A percentile compares a stretch with the other conserved stretches of the same genome.
Evolutionary conservation across 2,797 vertebrate genomes (phyloP).

Genomic region (Eulemur albifrons): DNA sequence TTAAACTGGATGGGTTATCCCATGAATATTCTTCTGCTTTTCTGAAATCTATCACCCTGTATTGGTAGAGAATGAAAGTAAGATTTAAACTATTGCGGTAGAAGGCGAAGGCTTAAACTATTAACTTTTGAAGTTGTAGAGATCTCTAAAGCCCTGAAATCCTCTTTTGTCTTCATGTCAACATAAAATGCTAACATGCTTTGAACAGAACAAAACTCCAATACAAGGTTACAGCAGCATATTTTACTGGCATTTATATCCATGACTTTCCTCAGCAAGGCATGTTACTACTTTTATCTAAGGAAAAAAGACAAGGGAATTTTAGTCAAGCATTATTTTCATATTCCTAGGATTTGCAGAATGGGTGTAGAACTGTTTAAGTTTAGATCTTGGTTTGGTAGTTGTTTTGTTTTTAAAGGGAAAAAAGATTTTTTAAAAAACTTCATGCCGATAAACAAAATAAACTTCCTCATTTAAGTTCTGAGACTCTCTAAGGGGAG

Average conservation of each 20-base stretch:
- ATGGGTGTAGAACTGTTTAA: constrained; percentile 86
- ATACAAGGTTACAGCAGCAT: constrained; percentile 84
- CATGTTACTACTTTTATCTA: constrained; percentile 88
- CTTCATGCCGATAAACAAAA: not conserved
- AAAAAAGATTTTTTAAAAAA: not conserved
- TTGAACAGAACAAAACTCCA: not conserved
- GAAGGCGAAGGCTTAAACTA: not conserved
- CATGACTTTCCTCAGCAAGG: constrained; percentile 90
- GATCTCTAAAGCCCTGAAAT: not conserved
- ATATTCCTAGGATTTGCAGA: constrained; percentile 86
- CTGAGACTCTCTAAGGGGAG: not conserved
- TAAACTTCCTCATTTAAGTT: not conserved
- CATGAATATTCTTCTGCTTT: not conserved
- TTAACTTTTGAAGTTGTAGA: not conserved
- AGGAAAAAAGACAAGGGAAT: constrained; percentile 89
- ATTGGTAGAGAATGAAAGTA: not conserved
- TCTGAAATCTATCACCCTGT: not conserved
- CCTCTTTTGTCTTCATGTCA: not conserved
- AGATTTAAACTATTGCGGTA: not conserved
- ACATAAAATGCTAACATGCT: constrained; percentile 17
- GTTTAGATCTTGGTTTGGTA: constrained; percentile 85
- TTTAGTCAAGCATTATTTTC: constrained; percentile 84
- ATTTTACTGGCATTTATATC: constrained; percentile 89
- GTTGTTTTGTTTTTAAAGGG: constrained; percentile 69
- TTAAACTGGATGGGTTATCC: not conserved